Evolutionary conservation across 2,797 vertebrate species (phyloP), one percentile per base, ranked within the genome.

Genomic region (Phrynocephalus guinanensis): DNA sequence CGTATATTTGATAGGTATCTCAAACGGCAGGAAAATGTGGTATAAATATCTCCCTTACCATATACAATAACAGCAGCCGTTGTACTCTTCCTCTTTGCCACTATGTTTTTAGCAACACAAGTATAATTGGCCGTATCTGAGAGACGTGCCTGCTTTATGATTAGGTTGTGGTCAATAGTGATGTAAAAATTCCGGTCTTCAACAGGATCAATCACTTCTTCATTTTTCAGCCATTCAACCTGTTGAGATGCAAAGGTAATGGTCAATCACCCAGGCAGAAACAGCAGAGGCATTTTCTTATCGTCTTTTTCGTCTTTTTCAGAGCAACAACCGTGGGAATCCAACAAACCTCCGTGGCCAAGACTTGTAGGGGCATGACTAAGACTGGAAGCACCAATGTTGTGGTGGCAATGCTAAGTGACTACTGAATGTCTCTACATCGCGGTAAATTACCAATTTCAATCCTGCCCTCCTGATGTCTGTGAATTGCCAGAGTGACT

Each of bases 151-250:
- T 99, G 99, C 93, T 99, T 99, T 95, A 99, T 99, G 96, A 99
- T 99, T 93, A 99, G 97, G 94, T 99, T 99, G 96, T 99, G 98
- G 95, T 99, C 99, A 3, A 99, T 99, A 91, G 99, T 99, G 95
- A 99, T 99, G 94, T 99, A 99, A 96, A 99, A 99, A 96, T 99
- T 99, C 44, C 98, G 96, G 95, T 99, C 99, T 84, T 98, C 98
- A 0, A 98, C 97, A 0, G 99, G 99, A 93, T 99, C 98, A 2
- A 99, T 99, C 52, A 99, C 95, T 79, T 99, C 98, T 95, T 99
- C 99, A 0, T 99, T 99, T 95, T 99, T 99, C 90, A 99, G 93
- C 99, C 99, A 99, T 93, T 99, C 99, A 94, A 99, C 99, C 99
- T 99, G 93, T 63, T 70, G 26, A 92, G 80, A 83, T 76, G 86